Evolutionary conservation across 2,888 invertebrate genomes (phyloP), one percentile per base, ranked within the genome.

Genomic region (Tetragnatha montana): DNA sequence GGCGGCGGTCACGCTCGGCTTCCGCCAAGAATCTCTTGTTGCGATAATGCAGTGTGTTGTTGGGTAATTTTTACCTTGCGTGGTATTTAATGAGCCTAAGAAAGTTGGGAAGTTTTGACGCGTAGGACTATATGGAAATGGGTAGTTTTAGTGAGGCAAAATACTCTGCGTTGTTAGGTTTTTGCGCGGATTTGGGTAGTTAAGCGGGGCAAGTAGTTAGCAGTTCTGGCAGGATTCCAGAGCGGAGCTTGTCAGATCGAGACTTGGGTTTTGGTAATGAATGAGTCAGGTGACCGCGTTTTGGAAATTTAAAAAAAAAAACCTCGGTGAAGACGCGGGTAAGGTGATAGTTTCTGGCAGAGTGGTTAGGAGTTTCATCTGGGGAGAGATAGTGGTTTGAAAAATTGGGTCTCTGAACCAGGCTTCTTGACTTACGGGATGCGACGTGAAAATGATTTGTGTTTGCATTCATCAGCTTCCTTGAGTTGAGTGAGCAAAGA

Each of bases 1-100:
- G 73, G 12, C 21, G 50, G n/a, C 21, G 69, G n/a, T 50, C 35
- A 73, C 49, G 60, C 21, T 10, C 76, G 49, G 68, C 50, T 35
- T 81, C 49, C 81, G 80, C 85, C 85, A 85, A 85, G 81, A 22
- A 75, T 81, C 78, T 80, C 60, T 60, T 60, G 60, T 60, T 60
- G 60, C 60, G 60, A 14, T 47, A 71, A 81, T 78, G 51, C 19
- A 17, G 68, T 79, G 73, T 35, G 35, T 4, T 35, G n/a, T n/a
- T n/a, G n/a, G 35, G 50, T 19, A 47, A 14, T 51, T 51, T 21
- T 21, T 22, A 17, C 10, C 21, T 12, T 50, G 78, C 51, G 60
- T 51, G 21, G 51, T 73, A 51, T 73, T 82, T 71, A 73, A 73
- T 82, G 76, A 76, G n/a, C 73, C 50, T 73, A 22, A 7, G 22